Conservation (phyloP, 1,140 invertebrate species). For the Ceratina calcarata region DNA sequence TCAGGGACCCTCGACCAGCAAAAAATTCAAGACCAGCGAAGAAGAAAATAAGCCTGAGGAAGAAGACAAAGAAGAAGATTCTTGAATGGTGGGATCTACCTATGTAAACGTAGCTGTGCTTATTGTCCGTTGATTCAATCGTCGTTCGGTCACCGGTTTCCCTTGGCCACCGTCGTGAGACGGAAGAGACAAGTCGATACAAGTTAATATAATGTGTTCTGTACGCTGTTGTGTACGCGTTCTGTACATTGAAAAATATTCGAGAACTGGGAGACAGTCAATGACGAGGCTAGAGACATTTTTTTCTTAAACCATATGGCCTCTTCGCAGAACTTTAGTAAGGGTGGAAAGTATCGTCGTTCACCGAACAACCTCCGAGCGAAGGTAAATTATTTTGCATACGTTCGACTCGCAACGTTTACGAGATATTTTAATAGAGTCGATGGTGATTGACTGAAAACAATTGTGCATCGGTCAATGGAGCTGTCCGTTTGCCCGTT, state of each 20-base stretch:
- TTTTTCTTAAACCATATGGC: neutral
- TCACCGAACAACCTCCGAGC: no score
- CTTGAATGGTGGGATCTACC: neutral
- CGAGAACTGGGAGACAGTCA: neutral
- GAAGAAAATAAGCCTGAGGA: neutral
- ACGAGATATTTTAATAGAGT: constrained; percentile 12
- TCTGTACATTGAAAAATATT: neutral
- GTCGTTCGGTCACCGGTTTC: constrained; percentile 13
- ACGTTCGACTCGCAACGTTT: neutral
- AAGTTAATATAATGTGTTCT: neutral
- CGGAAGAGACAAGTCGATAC: neutral
- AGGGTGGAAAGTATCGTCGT: no score
- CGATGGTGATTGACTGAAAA: no score
- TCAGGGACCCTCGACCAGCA: constrained; percentile 17
- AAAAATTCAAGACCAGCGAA: neutral
- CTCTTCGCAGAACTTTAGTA: no score
- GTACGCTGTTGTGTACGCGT: neutral
- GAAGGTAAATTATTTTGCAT: neutral
- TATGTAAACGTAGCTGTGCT: neutral
- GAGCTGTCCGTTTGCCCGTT: constrained; percentile 6
- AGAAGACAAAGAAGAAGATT: neutral
- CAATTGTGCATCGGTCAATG: no score
- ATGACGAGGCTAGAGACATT: neutral
- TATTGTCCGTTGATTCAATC: neutral
- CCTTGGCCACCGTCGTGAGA: neutral